These are phyloP conservation scores for Meiosimyza platycephala DNA, from an alignment of 2,888 invertebrate genomes.

Conservation along the genomic window DNA sequence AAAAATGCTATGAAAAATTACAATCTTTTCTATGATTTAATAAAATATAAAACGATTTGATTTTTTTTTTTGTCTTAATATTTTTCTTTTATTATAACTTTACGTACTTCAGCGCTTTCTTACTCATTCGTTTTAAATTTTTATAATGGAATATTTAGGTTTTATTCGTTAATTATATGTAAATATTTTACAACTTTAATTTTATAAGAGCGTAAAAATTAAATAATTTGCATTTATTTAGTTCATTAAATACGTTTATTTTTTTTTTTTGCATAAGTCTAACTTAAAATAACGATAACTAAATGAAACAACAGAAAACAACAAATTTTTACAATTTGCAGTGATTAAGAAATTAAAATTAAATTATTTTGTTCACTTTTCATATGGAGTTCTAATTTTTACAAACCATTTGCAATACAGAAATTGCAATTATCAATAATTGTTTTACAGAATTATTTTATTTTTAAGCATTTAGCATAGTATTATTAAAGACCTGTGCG, in stretches of 20 bases:
- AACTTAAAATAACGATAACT: slow-evolving; percentile 24
- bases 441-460: too few relatives aligned
- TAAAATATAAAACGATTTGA: too few relatives aligned
- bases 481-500: too few relatives aligned
- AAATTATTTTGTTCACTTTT: neutral
- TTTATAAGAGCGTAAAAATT: slow-evolving; percentile 7
- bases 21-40: too few relatives aligned
- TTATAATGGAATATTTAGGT: too few relatives aligned
- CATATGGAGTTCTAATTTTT: too few relatives aligned
- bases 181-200: neutral
- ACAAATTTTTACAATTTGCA: slow-evolving; percentile 1
- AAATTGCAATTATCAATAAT: too few relatives aligned
- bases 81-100: slow-evolving; percentile 13
- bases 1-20: too few relatives aligned
- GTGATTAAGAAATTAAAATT: neutral
- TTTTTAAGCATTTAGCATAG: too few relatives aligned
- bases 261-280: slow-evolving; percentile 1
- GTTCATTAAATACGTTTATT: slow-evolving; percentile 6
- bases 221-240: neutral
- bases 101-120: too few relatives aligned
- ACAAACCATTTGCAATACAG: too few relatives aligned
- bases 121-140: too few relatives aligned
- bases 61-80: neutral
- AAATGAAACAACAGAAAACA: neutral
- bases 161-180: neutral